Percentiles rank a stretch among this genome's conserved stretches.
These are phyloP conservation scores for Drosophila sproati DNA, from an alignment of 1,140 invertebrate genomes.

Conservation along the genomic window DNA sequence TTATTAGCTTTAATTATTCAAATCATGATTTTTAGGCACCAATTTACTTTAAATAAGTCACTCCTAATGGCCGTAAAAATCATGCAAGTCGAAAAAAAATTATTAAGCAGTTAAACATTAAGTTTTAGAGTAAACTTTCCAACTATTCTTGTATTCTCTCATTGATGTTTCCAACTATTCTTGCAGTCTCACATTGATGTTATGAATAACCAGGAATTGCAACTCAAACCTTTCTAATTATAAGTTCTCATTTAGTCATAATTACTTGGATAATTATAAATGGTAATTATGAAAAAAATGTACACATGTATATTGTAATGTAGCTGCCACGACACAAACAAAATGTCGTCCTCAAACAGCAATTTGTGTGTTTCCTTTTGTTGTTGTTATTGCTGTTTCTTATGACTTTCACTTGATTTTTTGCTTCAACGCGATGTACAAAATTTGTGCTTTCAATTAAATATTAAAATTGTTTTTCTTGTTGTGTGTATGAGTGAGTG, in stretches of 20 bases:
- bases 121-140: too few relatives aligned
- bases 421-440: conserved; percentile 54
- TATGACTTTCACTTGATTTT: conserved; percentile 49
- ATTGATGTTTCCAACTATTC: too few relatives aligned
- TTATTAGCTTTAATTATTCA: conserved; percentile 11
- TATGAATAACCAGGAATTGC: background rate
- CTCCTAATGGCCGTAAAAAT: too few relatives aligned
- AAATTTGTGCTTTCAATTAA: conserved; percentile 66
- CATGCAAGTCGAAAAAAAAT: too few relatives aligned
- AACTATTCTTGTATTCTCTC: too few relatives aligned
- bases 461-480: conserved; percentile 76
- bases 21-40: background rate
- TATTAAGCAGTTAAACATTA: too few relatives aligned
- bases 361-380: conserved; percentile 17
- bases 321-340: conserved; percentile 9
- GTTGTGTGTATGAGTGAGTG: background rate
- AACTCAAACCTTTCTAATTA: background rate
- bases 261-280: background rate
- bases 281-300: background rate
- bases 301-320: background rate
- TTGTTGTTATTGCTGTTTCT: conserved; percentile 31
- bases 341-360: conserved; percentile 35
- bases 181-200: too few relatives aligned
- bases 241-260: background rate
- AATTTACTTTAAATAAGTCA: too few relatives aligned